Conservation (phyloP, 2,888 invertebrate species). For the Electrophaes corylata region DNA sequence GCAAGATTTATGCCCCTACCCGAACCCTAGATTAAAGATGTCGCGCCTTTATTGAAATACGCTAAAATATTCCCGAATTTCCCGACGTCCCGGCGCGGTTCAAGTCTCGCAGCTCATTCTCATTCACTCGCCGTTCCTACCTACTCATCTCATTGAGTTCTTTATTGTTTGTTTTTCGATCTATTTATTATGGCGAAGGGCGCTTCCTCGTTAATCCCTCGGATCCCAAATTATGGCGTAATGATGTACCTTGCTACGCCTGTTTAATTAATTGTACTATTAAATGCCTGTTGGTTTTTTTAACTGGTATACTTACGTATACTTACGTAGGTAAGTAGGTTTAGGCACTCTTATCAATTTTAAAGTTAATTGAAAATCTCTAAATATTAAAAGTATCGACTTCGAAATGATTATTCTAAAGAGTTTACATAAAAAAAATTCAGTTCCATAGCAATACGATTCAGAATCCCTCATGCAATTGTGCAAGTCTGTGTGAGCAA, state of each 20-base stretch:
- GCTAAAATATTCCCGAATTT: slow-evolving; percentile 62
- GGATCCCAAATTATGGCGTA: slow-evolving; percentile 40
- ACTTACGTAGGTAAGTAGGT: no score
- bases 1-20: slow-evolving; percentile 83
- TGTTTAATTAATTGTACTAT: slow-evolving; percentile 41
- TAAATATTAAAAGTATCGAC: no score
- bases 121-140: slow-evolving; percentile 60
- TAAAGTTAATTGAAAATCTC: no score
- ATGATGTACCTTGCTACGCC: slow-evolving; percentile 39
- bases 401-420: no score
- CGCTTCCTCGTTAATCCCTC: slow-evolving; percentile 54
- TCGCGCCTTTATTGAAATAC: slow-evolving; percentile 83
- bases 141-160: slow-evolving; percentile 69
- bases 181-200: slow-evolving; percentile 58
- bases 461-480: slow-evolving; percentile 22
- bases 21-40: slow-evolving; percentile 84
- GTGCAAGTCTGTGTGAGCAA: slow-evolving; percentile 53
- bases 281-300: slow-evolving; percentile 30
- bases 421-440: not conserved
- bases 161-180: slow-evolving; percentile 73
- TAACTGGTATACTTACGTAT: no score
- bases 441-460: not conserved
- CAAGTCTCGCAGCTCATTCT: slow-evolving; percentile 58
- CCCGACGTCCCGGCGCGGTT: slow-evolving; percentile 31
- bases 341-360: no score